A percentile compares a stretch with the other conserved stretches of the same genome.
These are phyloP conservation scores for Drosophila austrosaltans DNA, from an alignment of 2,888 invertebrate genomes.

Conservation along the genomic window DNA sequence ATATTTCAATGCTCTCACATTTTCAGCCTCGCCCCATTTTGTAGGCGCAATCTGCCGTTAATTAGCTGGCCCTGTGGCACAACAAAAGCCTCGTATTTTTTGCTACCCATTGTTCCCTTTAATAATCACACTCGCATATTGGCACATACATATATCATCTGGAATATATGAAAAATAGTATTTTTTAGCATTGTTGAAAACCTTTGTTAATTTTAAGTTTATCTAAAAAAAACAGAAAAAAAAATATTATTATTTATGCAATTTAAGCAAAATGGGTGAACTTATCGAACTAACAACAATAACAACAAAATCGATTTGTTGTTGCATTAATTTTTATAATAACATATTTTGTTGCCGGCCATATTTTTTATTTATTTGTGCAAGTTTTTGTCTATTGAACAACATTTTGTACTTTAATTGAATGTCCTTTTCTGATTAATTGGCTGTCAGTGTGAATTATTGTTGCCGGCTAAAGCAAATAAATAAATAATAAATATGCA, in stretches of 20 bases:
- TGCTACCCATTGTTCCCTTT: constrained; percentile 40
- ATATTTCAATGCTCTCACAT: constrained; percentile 63
- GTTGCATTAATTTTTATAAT: constrained; percentile 59
- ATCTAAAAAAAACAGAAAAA: constrained; percentile 18
- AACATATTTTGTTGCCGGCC: constrained; percentile 55
- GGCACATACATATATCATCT: constrained; percentile 2
- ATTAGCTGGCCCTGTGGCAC: constrained; percentile 56
- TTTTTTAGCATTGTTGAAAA: constrained; percentile 25
- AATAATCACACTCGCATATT: not conserved
- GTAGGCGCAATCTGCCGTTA: constrained; percentile 46
- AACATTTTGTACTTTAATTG: constrained; percentile 75
- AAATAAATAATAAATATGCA: constrained; percentile 76
- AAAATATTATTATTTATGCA: constrained; percentile 48
- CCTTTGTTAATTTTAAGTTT: constrained; percentile 51
- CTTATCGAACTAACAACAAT: constrained; percentile 40
- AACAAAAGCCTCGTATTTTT: constrained; percentile 43
- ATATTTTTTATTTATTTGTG: constrained; percentile 54
- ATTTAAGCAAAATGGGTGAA: constrained; percentile 33
- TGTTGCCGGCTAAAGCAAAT: constrained; percentile 53
- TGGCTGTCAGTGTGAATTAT: constrained; percentile 75
- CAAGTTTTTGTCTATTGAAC: constrained; percentile 34
- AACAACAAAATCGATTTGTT: constrained; percentile 33
- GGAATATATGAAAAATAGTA: constrained; percentile 15
- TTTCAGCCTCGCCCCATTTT: constrained; percentile 48
- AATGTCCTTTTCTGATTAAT: constrained; percentile 78